Evolutionary conservation across 2,113 vertebrate genomes (phyloP), one percentile per base, ranked within the genome.

Genomic region (Dascyllus trimaculatus): DNA sequence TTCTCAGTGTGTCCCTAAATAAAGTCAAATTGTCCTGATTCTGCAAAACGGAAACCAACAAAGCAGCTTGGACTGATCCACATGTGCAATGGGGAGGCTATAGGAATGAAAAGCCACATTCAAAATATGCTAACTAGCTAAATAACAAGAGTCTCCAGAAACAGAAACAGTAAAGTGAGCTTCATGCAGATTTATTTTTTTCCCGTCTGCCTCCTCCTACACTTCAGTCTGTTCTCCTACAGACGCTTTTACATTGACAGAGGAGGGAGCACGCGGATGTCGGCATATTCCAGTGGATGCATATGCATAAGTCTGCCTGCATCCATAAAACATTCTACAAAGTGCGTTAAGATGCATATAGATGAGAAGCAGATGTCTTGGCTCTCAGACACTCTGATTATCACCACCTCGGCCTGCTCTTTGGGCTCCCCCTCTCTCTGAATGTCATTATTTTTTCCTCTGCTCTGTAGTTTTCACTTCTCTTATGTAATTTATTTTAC

Each of bases 331-430:
- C n/a, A 64, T 62, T 38, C 25, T 21, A 15, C n/a, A 15, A 40
- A 49, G 45, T 19, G 32, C 4, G 18, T 21, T 57, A 26, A 60
- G 29, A 25, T 61, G 59, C 24, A 19, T 18, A 14, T 13, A 38
- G 72, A 85, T 75, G 62, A 57, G 66, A 56, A 67, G 38, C 53
- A 78, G 70, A 63, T 64, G 73, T 62, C 54, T 62, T 25, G 66
- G 80, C 38, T 59, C 71, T 52, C 29, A 61, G 26, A 82, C 26
- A 76, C 63, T 57, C 17, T 1, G 25, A 21, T 53, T 60, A 53
- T 75, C 35, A 61, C 53, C 26, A 71, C 60, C 29, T 78, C 78
- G 67, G 54, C 78, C 66, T 58, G 38, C 61, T 74, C 26, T 65
- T 51, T 57, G 21, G 35, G 51, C 46, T 75, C 58, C 35, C 40